Evolutionary conservation across 1,140 invertebrate species (phyloP), one percentile per base, ranked within the genome.

Genomic region (Megathymus violae): DNA sequence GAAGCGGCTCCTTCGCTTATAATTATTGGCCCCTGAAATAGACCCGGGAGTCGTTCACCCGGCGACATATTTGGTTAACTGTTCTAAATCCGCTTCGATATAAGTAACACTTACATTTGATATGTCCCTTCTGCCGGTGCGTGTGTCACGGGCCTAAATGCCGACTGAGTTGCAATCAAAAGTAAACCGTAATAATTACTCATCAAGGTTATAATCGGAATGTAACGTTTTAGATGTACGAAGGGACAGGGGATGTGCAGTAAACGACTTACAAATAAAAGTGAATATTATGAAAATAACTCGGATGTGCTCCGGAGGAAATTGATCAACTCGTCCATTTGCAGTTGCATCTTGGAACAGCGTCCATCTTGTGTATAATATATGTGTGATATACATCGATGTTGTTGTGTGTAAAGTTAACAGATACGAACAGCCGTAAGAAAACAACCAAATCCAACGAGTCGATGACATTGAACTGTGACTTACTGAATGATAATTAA

Each of bases 11-110:
- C 71, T 75, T 63, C 62, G 67, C 64, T 58, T 70, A 76, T 73
- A 75, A 78, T 78, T 71, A 76, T 67, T 70, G 52, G 50, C 50
- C 59, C 51, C 78, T 74, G 71, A 78, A 80, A 80, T 80, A 80
- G 76, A 71, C 27, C 41, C 16, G n/a, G 47, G 71, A 68, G 77
- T 80, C 78, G 68, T 80, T 80, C 71, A 80, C 78, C 78, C 78
- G 61, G 62, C 75, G 78, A 80, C 77, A 76, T 73, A 76, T 74
- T 80, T 74, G 76, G 76, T 73, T 73, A 71, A 71, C 62, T 56
- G 62, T 44, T 62, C 54, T 59, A 59, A 59, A 59, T 69, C 65
- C 60, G 59, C 58, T 69, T 62, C 51, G 41, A 66, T 66, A 62
- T 64, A 67, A 72, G 61, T 66, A 67, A 62, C 66, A 74, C 71